Evolutionary conservation across 1,140 invertebrate genomes (phyloP), one percentile per base, ranked within the genome.

Genomic region (Batillaria attramentaria): DNA sequence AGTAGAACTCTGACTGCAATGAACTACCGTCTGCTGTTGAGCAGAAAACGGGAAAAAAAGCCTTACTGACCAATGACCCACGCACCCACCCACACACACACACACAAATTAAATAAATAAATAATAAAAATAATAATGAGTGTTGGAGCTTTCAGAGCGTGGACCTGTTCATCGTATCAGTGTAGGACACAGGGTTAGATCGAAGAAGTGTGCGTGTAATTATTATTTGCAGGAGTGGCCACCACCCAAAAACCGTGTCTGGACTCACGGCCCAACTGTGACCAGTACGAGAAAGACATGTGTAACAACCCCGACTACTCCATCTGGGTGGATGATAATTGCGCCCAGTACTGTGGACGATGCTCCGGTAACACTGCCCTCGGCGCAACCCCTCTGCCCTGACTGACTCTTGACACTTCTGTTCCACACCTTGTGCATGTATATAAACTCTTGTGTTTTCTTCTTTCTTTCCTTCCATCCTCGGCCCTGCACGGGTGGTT

Each of bases 311-410:
- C 73, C 5, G n/a, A 76, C 13, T 85, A 84, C 60, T 41, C n/a
- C 43, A 33, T 43, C 43, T 82, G 81, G 81, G 81, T 78, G 8
- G 79, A 82, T 28, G 72, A 79, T 28, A 82, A 82, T 72, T 82
- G 81, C 31, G 39, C 66, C 16, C 74, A 75, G 31, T 77, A 33
- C 70, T 82, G 81, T 70, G 77, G 77, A 35, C 75, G 66, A 31
- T 82, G 81, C 46, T 28, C 41, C 37, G 82, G 82, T 79, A 39
- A 79, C 57, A 5, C 31, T 24, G 6, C 46, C 5, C 57, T 28
- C 31, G 8, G 57, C 20, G 57, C 57, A 60, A 20, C 8, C 57
- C 57, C 57, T 60, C 20, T n/a, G 4, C 57, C 24, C 57, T n/a
- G 18, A 6, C 65, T 31, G 5, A 6, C 37, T 33, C 66, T 33